phyloP scores from a whole-genome alignment of 2,797 vertebrate genomes.

The Pyrocephalus nanus region DNA sequence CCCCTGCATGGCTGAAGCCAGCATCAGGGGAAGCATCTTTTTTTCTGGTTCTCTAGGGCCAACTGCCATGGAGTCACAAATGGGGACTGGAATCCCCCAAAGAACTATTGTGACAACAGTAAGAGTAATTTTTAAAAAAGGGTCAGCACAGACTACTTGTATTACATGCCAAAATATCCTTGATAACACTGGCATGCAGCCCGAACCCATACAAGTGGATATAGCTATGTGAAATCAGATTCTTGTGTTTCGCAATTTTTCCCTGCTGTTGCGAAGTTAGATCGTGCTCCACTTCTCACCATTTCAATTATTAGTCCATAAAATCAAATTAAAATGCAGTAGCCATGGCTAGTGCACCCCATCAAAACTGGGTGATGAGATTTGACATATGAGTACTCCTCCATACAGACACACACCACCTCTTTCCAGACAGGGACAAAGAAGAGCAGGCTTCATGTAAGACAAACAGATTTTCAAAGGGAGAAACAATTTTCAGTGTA shows the following conservation, averaged over 20 bases:
- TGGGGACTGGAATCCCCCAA: not conserved
- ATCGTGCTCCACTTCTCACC: not conserved
- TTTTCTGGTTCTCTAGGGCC: not conserved
- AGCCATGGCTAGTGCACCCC: not conserved
- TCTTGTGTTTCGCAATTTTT: not conserved
- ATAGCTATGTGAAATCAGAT: not conserved
- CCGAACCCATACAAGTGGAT: not conserved
- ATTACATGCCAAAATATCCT: not conserved
- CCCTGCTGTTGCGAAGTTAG: not conserved
- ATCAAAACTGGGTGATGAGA: not conserved
- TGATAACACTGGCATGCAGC: not conserved
- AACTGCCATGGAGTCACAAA: not conserved
- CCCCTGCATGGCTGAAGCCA: not conserved
- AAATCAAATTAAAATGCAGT: not conserved
- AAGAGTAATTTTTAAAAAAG: not conserved
- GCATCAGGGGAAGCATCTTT: accelerated
- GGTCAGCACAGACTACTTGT: not conserved
- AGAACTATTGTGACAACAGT: not conserved
- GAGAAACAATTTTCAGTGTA: not conserved
- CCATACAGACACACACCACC: accelerated
- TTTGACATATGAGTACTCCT: not conserved
- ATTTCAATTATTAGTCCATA: not conserved
- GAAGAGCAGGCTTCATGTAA: not conserved
- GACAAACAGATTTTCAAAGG: not conserved
- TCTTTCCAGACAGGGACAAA: not conserved